Evolutionary conservation across 2,797 vertebrate species (phyloP).

Genomic region (Astyanax mexicanus): DNA sequence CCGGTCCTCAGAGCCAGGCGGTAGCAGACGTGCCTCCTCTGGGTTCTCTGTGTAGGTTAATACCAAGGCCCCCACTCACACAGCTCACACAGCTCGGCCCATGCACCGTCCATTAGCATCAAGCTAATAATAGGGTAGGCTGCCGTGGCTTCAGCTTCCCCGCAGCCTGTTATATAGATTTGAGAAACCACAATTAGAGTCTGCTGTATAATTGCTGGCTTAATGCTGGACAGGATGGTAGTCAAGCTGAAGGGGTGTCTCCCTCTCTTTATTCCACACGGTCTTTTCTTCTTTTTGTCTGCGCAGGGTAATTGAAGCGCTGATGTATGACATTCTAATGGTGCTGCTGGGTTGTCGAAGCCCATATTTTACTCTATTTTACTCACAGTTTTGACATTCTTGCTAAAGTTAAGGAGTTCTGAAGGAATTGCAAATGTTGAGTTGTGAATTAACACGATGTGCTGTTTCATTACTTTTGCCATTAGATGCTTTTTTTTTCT

Average conservation of each 20-base stretch:
- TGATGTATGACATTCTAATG: background rate
- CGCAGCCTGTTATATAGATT: constrained; percentile 53
- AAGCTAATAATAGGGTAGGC: constrained; percentile 47
- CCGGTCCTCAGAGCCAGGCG: constrained; percentile 26
- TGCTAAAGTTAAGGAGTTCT: no score
- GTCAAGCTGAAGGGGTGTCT: constrained; percentile 35
- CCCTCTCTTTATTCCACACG: background rate
- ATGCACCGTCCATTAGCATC: constrained; percentile 57
- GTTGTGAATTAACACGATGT: no score
- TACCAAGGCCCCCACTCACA: constrained; percentile 40
- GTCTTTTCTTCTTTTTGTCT: background rate
- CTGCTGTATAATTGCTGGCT: constrained; percentile 41
- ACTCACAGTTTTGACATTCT: no score
- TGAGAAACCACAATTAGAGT: constrained; percentile 50
- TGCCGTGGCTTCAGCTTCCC: constrained; percentile 34
- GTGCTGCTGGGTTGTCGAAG: background rate
- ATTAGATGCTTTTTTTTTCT: no score
- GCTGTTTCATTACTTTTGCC: no score
- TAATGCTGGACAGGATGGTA: constrained; percentile 34
- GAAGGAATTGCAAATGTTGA: no score
- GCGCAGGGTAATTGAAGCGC: background rate
- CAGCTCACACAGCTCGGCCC: constrained; percentile 46
- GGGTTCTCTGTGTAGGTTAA: constrained; percentile 37
- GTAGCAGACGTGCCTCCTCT: constrained; percentile 13
- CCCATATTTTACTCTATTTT: no score